Evolutionary conservation across 1,140 invertebrate species (phyloP), one percentile per base, ranked within the genome.

Genomic region (Oncopodura yosiiana): DNA sequence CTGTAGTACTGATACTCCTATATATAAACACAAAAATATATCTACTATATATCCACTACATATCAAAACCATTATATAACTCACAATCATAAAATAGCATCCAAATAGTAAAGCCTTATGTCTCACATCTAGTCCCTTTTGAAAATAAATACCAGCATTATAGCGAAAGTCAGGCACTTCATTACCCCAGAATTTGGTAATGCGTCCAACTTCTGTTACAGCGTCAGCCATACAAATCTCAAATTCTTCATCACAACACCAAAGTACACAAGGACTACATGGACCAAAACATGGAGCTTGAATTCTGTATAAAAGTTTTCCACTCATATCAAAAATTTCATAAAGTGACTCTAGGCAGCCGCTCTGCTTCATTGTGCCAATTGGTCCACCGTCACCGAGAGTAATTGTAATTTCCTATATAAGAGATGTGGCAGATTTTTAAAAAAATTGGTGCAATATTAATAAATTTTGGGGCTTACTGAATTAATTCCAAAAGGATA

Each of bases 221-320:
- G 45, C 56, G 24, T 58, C 56, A 19, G 36, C 45, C 51, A 53
- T 30, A 27, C 42, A 42, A 16, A 58, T 21, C 30, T 58, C 56
- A 27, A 58, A 58, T 38, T 58, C 27, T 16, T 58, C 56, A 18
- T 53, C 27, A 26, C 41, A 58, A 37, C 56, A 58, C 56, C 56
- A 58, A 49, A 58, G 49, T 1, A 58, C 51, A 16, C 43, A 58
- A 0, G 56, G 56, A 12, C 34, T 51, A 18, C 36, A 49, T 2
- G 56, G 45, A 11, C 50, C 56, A 29, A 46, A 58, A 36, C 56
- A 58, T n/a, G 56, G 56, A 14, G 32, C 56, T 42, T 53, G 56
- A 29, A 58, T 58, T 53, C 42, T 53, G 29, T 48, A 49, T 9
- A 58, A 18, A 3, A 49, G 4, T 9, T 44, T 51, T 6, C 51